Conservation (phyloP, 2,797 vertebrate species). For the Staurois parvus region DNA sequence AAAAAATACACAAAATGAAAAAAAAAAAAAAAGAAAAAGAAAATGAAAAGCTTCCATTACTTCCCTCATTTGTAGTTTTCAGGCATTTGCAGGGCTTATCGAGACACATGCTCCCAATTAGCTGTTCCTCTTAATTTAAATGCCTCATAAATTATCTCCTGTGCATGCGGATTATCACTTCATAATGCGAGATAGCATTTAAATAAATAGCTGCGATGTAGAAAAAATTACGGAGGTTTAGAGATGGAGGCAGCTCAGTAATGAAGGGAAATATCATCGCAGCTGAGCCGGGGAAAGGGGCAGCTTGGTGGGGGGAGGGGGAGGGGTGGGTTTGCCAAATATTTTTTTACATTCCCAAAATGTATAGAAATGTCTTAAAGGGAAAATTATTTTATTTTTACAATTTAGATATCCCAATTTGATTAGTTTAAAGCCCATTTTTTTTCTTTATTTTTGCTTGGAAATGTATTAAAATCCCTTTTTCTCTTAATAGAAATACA, state of each 20-base stretch:
- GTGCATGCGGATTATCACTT: constrained; percentile 94
- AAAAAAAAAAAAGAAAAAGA: constrained; percentile 60
- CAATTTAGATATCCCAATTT: no score
- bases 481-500: no score
- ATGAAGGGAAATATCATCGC: constrained; percentile 80
- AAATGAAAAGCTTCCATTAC: constrained; percentile 70
- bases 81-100: constrained; percentile 87
- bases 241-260: constrained; percentile 75
- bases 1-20: constrained; percentile 26
- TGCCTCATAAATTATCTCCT: constrained; percentile 98
- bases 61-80: constrained; percentile 83
- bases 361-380: no score
- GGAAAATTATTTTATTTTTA: no score
- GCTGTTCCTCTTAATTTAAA: constrained; percentile 98
- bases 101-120: constrained; percentile 99
- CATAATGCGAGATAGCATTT: constrained; percentile 96
- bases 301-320: background rate
- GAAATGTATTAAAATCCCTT: no score
- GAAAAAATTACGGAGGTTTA: constrained; percentile 84
- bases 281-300: constrained; percentile 64
- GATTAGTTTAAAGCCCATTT: no score
- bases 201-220: constrained; percentile 89
- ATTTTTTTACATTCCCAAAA: background rate
- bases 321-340: background rate
- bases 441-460: no score